Evolutionary conservation across 2,888 invertebrate species (phyloP).

Genomic region (Gonocerus acuteangulatus): DNA sequence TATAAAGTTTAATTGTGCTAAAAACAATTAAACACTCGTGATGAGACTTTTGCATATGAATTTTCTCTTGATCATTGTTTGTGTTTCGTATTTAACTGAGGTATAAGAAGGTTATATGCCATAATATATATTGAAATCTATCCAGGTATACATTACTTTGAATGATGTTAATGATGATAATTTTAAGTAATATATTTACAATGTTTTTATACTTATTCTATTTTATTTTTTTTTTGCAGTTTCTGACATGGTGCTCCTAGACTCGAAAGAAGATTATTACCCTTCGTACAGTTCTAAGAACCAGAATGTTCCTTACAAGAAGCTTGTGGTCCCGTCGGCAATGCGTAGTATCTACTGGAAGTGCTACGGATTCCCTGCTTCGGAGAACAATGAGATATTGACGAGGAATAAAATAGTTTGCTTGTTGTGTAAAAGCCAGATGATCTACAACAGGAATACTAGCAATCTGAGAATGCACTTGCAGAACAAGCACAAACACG

Average conservation of each 20-base stretch:
- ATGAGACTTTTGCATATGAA: no score
- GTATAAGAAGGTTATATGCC: no score
- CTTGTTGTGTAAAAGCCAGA: slow-evolving; percentile 46
- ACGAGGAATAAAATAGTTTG: slow-evolving; percentile 46
- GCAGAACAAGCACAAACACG: slow-evolving; percentile 45
- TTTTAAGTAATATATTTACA: no score
- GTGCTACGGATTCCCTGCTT: slow-evolving; percentile 48
- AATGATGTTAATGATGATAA: no score
- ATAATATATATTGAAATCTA: no score
- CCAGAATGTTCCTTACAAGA: slow-evolving; percentile 42
- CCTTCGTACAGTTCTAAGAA: slow-evolving; percentile 6
- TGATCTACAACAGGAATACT: slow-evolving; percentile 48
- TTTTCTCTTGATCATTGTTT: no score
- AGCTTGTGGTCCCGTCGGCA: slow-evolving; percentile 47
- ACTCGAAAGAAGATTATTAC: slow-evolving; percentile 23
- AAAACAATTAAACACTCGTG: no score
- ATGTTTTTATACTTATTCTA: no score
- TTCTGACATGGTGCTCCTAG: slow-evolving; percentile 10
- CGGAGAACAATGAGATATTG: slow-evolving; percentile 41
- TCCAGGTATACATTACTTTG: no score
- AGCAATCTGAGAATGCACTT: slow-evolving; percentile 49
- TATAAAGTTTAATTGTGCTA: no score
- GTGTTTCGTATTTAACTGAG: no score
- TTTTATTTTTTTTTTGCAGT: slow-evolving; percentile 4
- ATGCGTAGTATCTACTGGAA: slow-evolving; percentile 50